phyloP scores from a whole-genome alignment of 1,140 invertebrate species.

The Trinorchestia longiramus region DNA sequence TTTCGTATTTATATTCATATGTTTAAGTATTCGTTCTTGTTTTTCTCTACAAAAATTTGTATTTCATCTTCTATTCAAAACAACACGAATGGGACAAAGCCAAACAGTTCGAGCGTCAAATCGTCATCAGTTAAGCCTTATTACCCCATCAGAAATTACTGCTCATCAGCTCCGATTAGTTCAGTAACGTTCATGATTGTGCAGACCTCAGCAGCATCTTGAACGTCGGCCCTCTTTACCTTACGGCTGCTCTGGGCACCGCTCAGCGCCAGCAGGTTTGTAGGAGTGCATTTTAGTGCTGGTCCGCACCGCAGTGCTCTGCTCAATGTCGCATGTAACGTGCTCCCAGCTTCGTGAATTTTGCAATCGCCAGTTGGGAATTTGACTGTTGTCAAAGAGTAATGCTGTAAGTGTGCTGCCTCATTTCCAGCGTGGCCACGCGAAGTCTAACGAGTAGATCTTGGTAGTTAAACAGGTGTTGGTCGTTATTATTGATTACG shows the following conservation, averaged over 20 bases:
- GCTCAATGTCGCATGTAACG: background rate
- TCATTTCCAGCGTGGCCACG: too few species aligned
- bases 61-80: background rate
- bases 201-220: background rate
- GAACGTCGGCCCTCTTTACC: too few species aligned
- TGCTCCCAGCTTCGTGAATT: background rate
- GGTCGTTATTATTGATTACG: background rate
- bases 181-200: too few species aligned
- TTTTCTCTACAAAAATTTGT: background rate
- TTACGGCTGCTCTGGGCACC: too few species aligned
- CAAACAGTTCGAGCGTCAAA: background rate
- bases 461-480: background rate
- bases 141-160: background rate
- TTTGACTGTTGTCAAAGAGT: background rate
- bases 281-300: background rate
- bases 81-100: background rate
- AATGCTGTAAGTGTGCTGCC: background rate
- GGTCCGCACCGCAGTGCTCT: background rate
- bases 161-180: background rate
- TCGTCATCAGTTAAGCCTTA: background rate
- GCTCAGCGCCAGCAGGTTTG: background rate
- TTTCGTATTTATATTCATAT: background rate
- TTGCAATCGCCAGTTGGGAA: background rate
- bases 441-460: background rate
- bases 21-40: background rate